phyloP scores from a whole-genome alignment of 2,113 vertebrate species.

The Charadrius vociferus region DNA sequence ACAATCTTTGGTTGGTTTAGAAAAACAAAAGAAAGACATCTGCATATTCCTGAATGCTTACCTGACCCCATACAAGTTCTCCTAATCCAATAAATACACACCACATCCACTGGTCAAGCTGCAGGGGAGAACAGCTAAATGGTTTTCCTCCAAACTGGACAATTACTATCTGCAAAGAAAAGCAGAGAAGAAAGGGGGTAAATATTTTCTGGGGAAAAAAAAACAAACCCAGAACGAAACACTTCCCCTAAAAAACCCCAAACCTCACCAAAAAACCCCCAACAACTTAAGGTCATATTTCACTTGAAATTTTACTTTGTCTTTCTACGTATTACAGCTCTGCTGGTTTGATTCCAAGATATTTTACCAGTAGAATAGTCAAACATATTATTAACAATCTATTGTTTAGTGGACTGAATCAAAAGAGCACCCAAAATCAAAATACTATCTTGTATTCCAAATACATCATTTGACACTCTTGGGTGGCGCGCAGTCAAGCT shows the following conservation, averaged over 20 bases:
- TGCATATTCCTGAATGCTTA: slow-evolving; percentile 65
- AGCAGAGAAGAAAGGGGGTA: not conserved
- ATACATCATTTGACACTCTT: not conserved
- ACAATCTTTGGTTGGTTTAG: not conserved
- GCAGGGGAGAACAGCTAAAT: slow-evolving; percentile 93
- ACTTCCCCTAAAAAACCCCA: no score
- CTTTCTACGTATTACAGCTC: not conserved
- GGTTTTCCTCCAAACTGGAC: slow-evolving; percentile 98
- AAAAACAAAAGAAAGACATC: not conserved
- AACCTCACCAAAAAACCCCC: no score
- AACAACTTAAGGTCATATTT: not conserved
- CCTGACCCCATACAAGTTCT: slow-evolving; percentile 99
- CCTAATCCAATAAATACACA: slow-evolving; percentile 96
- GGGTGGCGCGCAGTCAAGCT: not conserved
- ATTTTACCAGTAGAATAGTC: not conserved
- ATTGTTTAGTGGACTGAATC: not conserved
- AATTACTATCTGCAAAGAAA: slow-evolving; percentile 87
- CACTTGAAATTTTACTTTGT: not conserved
- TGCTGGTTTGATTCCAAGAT: not conserved
- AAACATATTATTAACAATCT: not conserved
- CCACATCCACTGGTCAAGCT: slow-evolving; percentile 98
- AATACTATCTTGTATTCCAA: not conserved
- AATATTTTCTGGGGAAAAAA: not conserved
- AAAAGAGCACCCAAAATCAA: not conserved
- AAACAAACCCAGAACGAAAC: not conserved